A percentile compares a stretch with the other conserved stretches of the same genome.
Conservation (phyloP, 1,140 invertebrate genomes). For the Cydia amplana region DNA sequence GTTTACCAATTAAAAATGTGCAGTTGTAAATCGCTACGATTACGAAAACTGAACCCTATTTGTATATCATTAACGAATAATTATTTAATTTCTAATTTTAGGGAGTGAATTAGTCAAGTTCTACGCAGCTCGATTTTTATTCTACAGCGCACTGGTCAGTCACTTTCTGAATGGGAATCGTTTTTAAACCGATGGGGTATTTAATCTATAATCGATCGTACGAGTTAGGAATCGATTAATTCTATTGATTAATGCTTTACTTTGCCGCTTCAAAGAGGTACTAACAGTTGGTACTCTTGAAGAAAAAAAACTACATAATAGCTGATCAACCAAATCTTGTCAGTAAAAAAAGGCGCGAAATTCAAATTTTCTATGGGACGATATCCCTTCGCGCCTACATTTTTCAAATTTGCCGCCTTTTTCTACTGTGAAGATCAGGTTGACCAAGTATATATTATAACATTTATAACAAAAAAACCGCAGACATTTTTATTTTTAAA, state of each 20-base stretch:
- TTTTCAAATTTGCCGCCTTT: too few relatives aligned
- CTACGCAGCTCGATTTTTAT: not conserved
- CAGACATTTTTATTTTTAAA: too few relatives aligned
- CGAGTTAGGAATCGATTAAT: conserved; percentile 5
- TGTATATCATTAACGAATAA: not conserved
- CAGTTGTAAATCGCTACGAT: not conserved
- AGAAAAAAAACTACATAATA: too few relatives aligned
- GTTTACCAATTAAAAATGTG: not conserved
- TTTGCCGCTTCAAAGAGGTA: not conserved
- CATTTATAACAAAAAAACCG: not conserved
- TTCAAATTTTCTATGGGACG: too few relatives aligned
- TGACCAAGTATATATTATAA: too few relatives aligned
- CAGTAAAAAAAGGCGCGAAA: too few relatives aligned
- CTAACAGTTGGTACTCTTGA: too few relatives aligned
- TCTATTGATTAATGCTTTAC: not conserved
- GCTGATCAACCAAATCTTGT: too few relatives aligned
- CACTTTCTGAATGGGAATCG: conserved; percentile 10
- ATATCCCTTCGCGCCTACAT: too few relatives aligned
- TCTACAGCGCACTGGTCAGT: conserved; percentile 1
- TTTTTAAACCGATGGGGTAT: not conserved
- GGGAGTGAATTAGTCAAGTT: not conserved
- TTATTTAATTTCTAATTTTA: not conserved
- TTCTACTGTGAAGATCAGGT: too few relatives aligned
- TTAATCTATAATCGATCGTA: conserved; percentile 16
- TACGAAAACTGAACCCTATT: not conserved